Evolutionary conservation across 2,797 vertebrate species (phyloP).

Genomic region (Propithecus perrieri): DNA sequence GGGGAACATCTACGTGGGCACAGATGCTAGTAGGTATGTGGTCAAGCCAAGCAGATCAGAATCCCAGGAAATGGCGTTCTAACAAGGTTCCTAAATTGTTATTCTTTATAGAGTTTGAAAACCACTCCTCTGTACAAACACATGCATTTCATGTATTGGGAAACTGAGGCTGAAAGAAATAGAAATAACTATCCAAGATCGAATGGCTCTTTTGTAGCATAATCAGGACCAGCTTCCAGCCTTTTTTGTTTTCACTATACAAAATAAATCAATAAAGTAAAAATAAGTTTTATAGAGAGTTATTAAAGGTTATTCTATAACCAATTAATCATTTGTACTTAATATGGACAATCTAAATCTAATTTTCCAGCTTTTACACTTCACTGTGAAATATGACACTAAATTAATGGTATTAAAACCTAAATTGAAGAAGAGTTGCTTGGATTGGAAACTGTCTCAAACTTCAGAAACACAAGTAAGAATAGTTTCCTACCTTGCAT

Average conservation of each 20-base stretch:
- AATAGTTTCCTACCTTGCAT: background rate
- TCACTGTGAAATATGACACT: conserved; percentile 41
- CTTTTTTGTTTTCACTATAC: background rate
- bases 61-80: background rate
- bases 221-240: background rate
- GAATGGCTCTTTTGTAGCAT: background rate
- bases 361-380: conserved; percentile 24
- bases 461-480: background rate
- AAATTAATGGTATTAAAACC: conserved; percentile 20
- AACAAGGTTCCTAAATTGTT: background rate
- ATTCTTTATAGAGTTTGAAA: background rate
- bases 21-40: background rate
- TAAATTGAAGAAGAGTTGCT: conserved; percentile 12
- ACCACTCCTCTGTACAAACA: background rate
- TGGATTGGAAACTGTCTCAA: conserved; percentile 27
- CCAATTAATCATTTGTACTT: background rate
- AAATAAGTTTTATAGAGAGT: background rate
- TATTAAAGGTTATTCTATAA: conserved; percentile 7
- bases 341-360: conserved; percentile 29
- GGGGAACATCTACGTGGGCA: background rate
- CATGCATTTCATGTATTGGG: background rate
- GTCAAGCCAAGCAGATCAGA: background rate
- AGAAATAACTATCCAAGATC: background rate
- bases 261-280: conserved; percentile 19
- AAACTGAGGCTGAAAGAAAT: background rate